These are phyloP conservation scores for Drosophila parthenogenetica DNA, from an alignment of 2,888 invertebrate species.

Conservation along the genomic window DNA sequence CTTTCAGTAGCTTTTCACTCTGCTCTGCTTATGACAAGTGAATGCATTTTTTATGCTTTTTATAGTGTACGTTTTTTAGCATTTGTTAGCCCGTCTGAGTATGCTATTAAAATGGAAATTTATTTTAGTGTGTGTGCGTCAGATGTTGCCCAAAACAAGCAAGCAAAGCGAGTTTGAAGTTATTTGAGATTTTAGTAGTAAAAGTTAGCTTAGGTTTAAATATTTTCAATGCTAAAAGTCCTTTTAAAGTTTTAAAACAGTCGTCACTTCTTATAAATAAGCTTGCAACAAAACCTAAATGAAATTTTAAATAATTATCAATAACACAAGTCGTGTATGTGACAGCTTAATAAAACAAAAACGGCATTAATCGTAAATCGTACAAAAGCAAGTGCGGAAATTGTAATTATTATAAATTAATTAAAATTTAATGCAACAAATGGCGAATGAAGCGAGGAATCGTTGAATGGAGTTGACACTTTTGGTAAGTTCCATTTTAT, in stretches of 20 bases:
- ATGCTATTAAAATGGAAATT: slow-evolving; percentile 4
- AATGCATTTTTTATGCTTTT: slow-evolving; percentile 23
- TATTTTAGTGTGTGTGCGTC: background rate
- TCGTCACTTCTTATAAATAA: background rate
- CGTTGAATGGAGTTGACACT: background rate
- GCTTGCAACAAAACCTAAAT: background rate
- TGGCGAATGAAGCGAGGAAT: background rate
- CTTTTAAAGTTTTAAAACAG: background rate
- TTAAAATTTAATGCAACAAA: slow-evolving; percentile 13
- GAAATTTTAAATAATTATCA: too few species aligned
- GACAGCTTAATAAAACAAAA: slow-evolving; percentile 8
- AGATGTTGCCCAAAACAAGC: background rate
- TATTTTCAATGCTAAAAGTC: too few species aligned
- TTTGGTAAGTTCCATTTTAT: slow-evolving; percentile 33
- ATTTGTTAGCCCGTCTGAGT: slow-evolving; percentile 1
- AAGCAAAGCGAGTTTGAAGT: background rate
- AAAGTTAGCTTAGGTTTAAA: too few species aligned
- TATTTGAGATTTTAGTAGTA: too few species aligned
- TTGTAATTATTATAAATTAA: slow-evolving; percentile 15
- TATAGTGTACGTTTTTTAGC: background rate
- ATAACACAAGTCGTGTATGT: slow-evolving; percentile 1
- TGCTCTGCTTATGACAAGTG: slow-evolving; percentile 20
- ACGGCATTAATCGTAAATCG: slow-evolving; percentile 27
- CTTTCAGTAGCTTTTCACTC: slow-evolving; percentile 1
- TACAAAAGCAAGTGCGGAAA: slow-evolving; percentile 30